phyloP scores from a whole-genome alignment of 1,140 invertebrate genomes.

The Pogonomyrmex californicus region DNA sequence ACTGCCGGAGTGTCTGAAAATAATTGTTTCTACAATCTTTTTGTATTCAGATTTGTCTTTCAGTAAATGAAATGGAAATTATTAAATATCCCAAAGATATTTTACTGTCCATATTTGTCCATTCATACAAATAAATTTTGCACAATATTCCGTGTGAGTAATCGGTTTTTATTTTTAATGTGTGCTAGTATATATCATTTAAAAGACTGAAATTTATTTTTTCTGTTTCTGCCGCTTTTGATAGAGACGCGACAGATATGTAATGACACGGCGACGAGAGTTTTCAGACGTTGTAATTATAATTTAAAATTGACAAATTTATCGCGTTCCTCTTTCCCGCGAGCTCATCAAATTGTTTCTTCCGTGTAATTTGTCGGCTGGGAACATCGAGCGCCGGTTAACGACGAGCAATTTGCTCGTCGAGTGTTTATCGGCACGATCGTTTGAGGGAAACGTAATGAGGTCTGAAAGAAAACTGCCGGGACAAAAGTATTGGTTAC shows the following conservation, averaged over 20 bases:
- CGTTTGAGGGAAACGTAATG: slow-evolving; percentile 74
- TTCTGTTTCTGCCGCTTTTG: slow-evolving; percentile 11
- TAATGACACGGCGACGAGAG: slow-evolving; percentile 60
- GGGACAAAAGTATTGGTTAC: slow-evolving; percentile 67
- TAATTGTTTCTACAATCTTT: slow-evolving; percentile 54
- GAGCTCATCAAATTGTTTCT: slow-evolving; percentile 70
- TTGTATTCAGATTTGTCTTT: neutral
- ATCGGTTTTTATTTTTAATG: neutral
- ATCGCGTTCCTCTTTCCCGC: slow-evolving; percentile 61
- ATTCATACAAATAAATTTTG: neutral
- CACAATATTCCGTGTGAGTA: neutral
- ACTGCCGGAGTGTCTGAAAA: slow-evolving; percentile 64
- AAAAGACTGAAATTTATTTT: neutral
- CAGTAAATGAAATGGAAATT: neutral
- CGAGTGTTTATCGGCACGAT: slow-evolving; percentile 77
- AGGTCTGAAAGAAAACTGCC: slow-evolving; percentile 71
- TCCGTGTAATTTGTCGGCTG: slow-evolving; percentile 72
- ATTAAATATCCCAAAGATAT: neutral
- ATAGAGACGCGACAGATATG: slow-evolving; percentile 14
- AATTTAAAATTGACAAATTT: slow-evolving; percentile 79
- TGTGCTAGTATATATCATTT: neutral
- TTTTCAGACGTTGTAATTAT: slow-evolving; percentile 70
- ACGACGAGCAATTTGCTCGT: slow-evolving; percentile 76
- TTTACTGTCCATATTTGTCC: neutral
- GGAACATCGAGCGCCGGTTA: slow-evolving; percentile 66